Evolutionary conservation across 2,888 invertebrate genomes (phyloP).

Genomic region (Abrostola tripartita): DNA sequence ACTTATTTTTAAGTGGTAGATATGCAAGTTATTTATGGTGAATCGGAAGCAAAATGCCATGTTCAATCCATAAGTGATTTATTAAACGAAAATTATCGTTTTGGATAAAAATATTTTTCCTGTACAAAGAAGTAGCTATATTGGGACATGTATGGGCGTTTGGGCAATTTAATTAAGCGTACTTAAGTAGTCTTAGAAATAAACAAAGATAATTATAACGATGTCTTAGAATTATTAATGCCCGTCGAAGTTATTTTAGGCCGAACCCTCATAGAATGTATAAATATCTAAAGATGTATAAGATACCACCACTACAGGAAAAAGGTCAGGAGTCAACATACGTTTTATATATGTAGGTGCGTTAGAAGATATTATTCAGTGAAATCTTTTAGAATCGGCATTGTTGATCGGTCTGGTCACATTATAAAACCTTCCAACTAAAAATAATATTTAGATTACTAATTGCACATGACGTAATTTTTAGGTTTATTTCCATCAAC

Average conservation of each 20-base stretch:
- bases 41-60: slow-evolving; percentile 80
- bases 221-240: not conserved
- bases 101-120: slow-evolving; percentile 52
- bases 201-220: not conserved
- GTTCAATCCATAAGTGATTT: slow-evolving; percentile 79
- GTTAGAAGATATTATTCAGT: too few species aligned
- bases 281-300: too few species aligned
- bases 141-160: slow-evolving; percentile 18
- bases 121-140: slow-evolving; percentile 42
- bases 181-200: not conserved
- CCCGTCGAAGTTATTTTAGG: not conserved
- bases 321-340: not conserved
- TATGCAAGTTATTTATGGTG: slow-evolving; percentile 77
- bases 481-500: too few species aligned
- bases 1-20: slow-evolving; percentile 83
- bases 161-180: slow-evolving; percentile 6
- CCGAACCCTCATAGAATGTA: not conserved
- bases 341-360: too few species aligned
- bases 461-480: too few species aligned
- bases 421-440: too few species aligned
- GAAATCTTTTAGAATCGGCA: too few species aligned
- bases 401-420: too few species aligned
- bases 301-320: not conserved
- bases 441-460: too few species aligned
- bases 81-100: slow-evolving; percentile 72